Evolutionary conservation across 1,140 invertebrate genomes (phyloP).

Genomic region (Pseudomyrmex cubaensis): DNA sequence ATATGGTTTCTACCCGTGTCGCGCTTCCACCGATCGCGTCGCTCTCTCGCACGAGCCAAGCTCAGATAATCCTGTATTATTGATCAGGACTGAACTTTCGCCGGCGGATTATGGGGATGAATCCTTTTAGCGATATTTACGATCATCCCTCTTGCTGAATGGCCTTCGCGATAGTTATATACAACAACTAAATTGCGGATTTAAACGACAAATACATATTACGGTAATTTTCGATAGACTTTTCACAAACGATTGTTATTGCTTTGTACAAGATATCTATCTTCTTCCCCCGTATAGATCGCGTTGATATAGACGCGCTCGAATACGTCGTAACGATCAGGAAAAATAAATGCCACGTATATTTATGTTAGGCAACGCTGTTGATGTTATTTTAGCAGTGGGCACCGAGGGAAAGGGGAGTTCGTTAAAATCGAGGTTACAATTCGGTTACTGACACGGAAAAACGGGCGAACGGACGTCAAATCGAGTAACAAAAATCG

Average conservation of each 20-base stretch:
- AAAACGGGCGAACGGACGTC: slow-evolving; percentile 34
- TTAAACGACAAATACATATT: slow-evolving; percentile 1
- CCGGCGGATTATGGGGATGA: slow-evolving; percentile 38
- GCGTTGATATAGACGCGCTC: not conserved
- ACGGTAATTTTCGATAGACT: not conserved
- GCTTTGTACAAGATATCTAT: too few species aligned
- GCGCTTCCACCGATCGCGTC: not conserved
- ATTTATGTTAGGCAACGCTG: slow-evolving; percentile 21
- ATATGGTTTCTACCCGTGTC: not conserved
- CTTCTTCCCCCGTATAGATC: not conserved
- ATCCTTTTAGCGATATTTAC: slow-evolving; percentile 47
- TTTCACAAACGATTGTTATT: not conserved
- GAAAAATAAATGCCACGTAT: slow-evolving; percentile 37
- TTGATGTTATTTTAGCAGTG: slow-evolving; percentile 50
- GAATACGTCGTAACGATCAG: too few species aligned
- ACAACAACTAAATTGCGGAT: slow-evolving; percentile 12
- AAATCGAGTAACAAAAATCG: slow-evolving; percentile 65
- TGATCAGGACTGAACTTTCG: slow-evolving; percentile 56
- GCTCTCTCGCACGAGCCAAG: not conserved
- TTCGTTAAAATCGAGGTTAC: slow-evolving; percentile 67
- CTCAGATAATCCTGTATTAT: slow-evolving; percentile 52
- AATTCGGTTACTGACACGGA: slow-evolving; percentile 62
- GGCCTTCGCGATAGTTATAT: not conserved
- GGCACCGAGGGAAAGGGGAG: slow-evolving; percentile 13
- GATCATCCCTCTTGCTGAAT: slow-evolving; percentile 5